Evolutionary conservation across 2,797 vertebrate genomes (phyloP).

Genomic region (Melanogrammus aeglefinus): DNA sequence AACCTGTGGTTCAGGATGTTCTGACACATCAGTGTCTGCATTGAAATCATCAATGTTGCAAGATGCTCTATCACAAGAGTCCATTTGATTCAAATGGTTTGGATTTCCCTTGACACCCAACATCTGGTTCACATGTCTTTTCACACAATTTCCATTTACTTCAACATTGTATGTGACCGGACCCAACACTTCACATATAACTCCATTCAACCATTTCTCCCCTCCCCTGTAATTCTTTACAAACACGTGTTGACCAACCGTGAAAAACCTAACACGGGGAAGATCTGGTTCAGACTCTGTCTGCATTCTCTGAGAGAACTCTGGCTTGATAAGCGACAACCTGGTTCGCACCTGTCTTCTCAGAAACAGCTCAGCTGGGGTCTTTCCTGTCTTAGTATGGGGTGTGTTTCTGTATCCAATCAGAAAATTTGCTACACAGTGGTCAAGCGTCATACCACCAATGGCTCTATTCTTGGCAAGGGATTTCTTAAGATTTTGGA

Average conservation of each 20-base stretch:
- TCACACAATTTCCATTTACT: neutral
- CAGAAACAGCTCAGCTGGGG: neutral
- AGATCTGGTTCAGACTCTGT: neutral
- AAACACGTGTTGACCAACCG: neutral
- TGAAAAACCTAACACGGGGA: neutral
- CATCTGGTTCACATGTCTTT: no score
- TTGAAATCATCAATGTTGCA: neutral
- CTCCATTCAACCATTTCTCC: neutral
- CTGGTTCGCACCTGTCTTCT: neutral
- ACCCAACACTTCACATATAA: neutral
- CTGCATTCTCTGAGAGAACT: neutral
- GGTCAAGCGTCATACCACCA: neutral
- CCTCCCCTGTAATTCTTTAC: neutral
- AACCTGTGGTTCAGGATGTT: neutral
- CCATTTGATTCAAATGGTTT: no score
- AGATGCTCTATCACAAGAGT: no score
- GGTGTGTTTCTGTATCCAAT: neutral
- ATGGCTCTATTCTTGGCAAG: neutral
- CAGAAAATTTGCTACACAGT: neutral
- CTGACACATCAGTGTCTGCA: neutral
- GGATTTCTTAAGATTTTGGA: neutral
- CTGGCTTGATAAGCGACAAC: neutral
- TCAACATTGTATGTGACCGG: neutral
- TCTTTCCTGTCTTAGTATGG: neutral
- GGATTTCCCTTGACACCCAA: no score